Evolutionary conservation across 2,113 vertebrate species (phyloP).

Genomic region (Cariama cristata): DNA sequence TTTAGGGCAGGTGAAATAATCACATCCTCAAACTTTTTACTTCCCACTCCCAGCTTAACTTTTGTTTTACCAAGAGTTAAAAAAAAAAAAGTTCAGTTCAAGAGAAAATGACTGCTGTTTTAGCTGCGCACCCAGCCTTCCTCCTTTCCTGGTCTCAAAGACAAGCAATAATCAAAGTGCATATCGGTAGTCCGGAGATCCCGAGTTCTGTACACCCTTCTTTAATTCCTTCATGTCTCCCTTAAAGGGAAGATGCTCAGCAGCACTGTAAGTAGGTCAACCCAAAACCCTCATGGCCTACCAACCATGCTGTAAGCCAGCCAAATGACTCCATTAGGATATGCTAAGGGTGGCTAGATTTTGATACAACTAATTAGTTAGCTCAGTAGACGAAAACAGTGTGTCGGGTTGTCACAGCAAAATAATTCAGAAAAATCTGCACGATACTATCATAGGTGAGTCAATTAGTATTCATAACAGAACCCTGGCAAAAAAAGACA

Average conservation of each 20-base stretch:
- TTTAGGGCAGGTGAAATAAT: neutral
- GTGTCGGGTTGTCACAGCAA: neutral
- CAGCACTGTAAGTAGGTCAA: constrained; percentile 42
- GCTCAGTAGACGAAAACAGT: accelerated
- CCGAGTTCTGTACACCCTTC: neutral
- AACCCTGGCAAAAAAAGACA: neutral
- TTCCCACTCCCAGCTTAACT: neutral
- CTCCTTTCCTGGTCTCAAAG: neutral
- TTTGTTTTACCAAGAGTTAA: neutral
- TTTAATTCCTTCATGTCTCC: neutral
- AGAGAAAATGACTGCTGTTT: neutral
- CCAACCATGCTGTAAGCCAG: neutral
- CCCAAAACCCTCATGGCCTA: neutral
- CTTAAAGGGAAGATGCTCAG: neutral
- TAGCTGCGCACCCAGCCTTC: neutral
- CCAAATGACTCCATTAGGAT: constrained; percentile 19
- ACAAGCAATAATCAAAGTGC: neutral
- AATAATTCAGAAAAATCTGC: neutral
- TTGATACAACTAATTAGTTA: neutral
- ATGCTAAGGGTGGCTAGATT: neutral
- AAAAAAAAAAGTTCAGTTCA: neutral
- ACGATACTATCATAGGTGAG: accelerated
- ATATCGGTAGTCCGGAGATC: accelerated
- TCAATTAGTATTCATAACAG: neutral
- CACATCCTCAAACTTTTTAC: neutral